These are phyloP conservation scores for Eupithecia insigniata DNA, from an alignment of 2,888 invertebrate species.

Conservation along the genomic window DNA sequence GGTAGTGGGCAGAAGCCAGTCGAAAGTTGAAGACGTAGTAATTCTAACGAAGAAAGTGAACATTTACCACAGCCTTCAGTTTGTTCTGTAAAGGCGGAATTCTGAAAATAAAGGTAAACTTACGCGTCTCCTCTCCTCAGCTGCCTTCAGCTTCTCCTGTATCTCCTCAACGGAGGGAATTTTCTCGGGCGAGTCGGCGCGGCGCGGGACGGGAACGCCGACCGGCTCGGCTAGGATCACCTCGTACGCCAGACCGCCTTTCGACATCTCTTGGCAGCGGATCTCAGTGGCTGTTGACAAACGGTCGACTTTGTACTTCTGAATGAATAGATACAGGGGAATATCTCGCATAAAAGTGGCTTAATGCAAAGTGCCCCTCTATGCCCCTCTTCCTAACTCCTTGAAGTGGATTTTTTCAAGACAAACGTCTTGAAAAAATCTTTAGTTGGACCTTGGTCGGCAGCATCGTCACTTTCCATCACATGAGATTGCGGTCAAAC, in stretches of 20 bases:
- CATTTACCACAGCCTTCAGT: not conserved
- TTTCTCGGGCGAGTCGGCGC: conserved; percentile 88
- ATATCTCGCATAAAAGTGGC: not conserved
- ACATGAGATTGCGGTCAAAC: not conserved
- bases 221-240: conserved; percentile 94
- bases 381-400: not conserved
- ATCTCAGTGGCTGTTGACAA: conserved; percentile 91
- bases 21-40: not conserved
- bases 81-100: not conserved
- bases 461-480: not conserved
- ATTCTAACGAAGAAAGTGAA: not conserved
- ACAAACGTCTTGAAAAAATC: too few relatives aligned
- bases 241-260: conserved; percentile 95
- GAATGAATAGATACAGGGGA: not conserved
- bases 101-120: conserved; percentile 53
- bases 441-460: too few relatives aligned
- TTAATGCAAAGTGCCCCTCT: not conserved
- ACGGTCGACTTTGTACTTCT: not conserved
- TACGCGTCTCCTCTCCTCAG: conserved; percentile 96
- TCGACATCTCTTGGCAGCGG: conserved; percentile 95
- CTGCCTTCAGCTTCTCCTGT: conserved; percentile 95
- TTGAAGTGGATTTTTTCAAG: not conserved
- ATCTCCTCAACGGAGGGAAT: conserved; percentile 94
- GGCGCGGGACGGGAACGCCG: conserved; percentile 86
- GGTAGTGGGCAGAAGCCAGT: not conserved